Base-by-base conservation (phyloP, 2,888 invertebrate genomes). In the Cistogaster globosa region DNA sequence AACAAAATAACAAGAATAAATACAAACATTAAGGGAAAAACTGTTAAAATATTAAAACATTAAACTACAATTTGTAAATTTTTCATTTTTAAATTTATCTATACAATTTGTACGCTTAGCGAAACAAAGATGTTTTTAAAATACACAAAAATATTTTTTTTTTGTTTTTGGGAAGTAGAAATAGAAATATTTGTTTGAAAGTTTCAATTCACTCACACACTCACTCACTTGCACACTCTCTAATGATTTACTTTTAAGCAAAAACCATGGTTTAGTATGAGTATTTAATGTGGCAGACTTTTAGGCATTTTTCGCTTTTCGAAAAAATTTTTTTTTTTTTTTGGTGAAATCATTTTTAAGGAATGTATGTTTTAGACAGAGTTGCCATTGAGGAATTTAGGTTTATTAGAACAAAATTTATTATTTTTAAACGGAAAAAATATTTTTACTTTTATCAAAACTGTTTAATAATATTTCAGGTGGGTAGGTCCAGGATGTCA, bases 211-310 rank as follows among this genome's bases (percentile, higher is more conserved):
- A 65, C 68, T 58, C 42, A 12, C 42, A 7, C 38, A 71, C 57
- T 38, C 71, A 58, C 32, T 32, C 32, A 32, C 32, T 32, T 32
- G 8, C 6, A 32, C 32, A 32, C 51, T 26, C 57, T 36, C 48
- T 14, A 22, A 42, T 55, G 26, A 55, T n/a, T 42, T 26, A 20
- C 18, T 63, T 12, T 51, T 7, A 68, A 9, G 26, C 18, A 18
- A 18, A 62, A 42, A 12, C 12, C 20, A 69, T 51, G 57, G 57
- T n/a, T 42, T 36, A 58, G 76, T 62, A 74, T 81, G 71, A 81
- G 67, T 81, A 20, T 81, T 81, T 84, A 68, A 72, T 84, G 80
- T 65, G 45, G 72, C 84, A 80, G 84, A 84, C 84, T 77, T 84
- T 81, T 72, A 84, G 84, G 84, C 80, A 77, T 68, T 72, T 84